phyloP scores from a whole-genome alignment of 2,888 invertebrate species.

The Erynnis tages region DNA sequence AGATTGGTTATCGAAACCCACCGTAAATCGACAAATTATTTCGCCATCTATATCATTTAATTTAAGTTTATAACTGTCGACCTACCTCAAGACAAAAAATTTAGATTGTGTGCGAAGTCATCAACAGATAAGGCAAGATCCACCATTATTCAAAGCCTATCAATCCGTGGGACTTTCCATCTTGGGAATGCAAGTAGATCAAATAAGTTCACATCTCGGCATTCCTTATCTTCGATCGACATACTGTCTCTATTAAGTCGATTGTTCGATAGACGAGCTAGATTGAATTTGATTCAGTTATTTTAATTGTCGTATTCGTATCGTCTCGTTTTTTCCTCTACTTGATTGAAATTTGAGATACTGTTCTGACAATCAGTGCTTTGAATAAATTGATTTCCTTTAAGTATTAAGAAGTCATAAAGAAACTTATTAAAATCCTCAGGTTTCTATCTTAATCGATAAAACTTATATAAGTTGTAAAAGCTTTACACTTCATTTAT shows the following conservation, averaged over 20 bases:
- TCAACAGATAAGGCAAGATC: conserved; percentile 18
- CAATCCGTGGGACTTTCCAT: conserved; percentile 28
- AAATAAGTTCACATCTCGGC: conserved; percentile 39
- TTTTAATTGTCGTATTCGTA: conserved; percentile 33
- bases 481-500: too few species aligned
- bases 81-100: conserved; percentile 17
- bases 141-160: conserved; percentile 18
- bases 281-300: conserved; percentile 42
- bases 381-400: neutral
- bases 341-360: neutral
- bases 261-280: conserved; percentile 35
- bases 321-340: conserved; percentile 27
- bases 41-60: conserved; percentile 11
- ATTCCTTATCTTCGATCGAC: conserved; percentile 35
- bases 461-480: too few species aligned
- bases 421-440: neutral
- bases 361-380: conserved; percentile 8
- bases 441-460: neutral
- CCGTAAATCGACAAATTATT: too few species aligned
- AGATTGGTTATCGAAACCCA: too few species aligned
- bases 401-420: neutral
- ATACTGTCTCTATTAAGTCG: conserved; percentile 26
- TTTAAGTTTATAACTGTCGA: conserved; percentile 2
- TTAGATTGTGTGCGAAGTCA: conserved; percentile 6
- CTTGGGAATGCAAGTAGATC: conserved; percentile 41